Evolutionary conservation across 2,888 invertebrate species (phyloP), one percentile per base, ranked within the genome.

Genomic region (Coecobrya sp.): DNA sequence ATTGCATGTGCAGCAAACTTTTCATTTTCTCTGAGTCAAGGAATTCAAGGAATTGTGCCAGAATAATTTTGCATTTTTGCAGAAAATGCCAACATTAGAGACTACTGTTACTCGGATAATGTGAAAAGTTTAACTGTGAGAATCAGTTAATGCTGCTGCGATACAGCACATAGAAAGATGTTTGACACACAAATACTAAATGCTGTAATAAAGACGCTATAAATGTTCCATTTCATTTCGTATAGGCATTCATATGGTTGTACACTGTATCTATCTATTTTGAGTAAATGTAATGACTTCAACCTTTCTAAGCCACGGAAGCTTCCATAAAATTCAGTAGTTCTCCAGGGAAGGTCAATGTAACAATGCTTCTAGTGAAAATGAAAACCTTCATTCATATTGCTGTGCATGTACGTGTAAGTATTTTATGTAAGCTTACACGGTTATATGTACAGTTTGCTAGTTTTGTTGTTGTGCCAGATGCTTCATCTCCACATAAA

Each of bases 401-500:
- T 65, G 45, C 45, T n/a, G 30, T 68, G 11, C 19, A 25, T 42
- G n/a, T 70, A 4, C 36, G 4, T n/a, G n/a, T 36, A 5, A 22
- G 4, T 68, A 68, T 30, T 68, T 1, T 13, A 10, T 68, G 25
- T 30, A 30, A 1, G 25, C 49, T 10, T 25, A 70, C 30, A 49
- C 27, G 27, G 0, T n/a, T n/a, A n/a, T n/a, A 16, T 79, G 19
- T 25, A 81, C 13, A 13, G 55, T 30, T 59, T 81, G 30, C n/a
- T 27, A 16, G 1, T 62, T 68, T 52, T 86, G 68, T 30, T 68
- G 68, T 86, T 84, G 70, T 52, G 70, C 68, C 86, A 86, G 86
- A 86, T 70, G 59, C 86, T 86, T 52, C 70, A 86, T 70, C 76
- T 81, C 76, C 86, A 55, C 55, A 59, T 86, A 70, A 86, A 70